These are phyloP conservation scores for Myotis vivesi DNA, from an alignment of 2,797 vertebrate species.

Conservation along the genomic window DNA sequence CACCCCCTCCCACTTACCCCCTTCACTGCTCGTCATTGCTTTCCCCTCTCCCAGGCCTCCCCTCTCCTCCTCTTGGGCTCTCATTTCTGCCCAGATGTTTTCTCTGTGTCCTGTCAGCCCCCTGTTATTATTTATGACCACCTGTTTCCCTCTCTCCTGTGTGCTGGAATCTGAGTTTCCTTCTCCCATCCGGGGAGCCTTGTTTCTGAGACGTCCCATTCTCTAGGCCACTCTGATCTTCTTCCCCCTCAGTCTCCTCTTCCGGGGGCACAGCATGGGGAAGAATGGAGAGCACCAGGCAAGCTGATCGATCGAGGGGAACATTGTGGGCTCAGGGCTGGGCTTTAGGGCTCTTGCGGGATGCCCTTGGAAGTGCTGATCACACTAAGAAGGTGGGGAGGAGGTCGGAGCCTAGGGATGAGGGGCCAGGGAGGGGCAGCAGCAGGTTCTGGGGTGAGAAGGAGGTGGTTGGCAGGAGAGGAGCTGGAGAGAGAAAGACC, in stretches of 20 bases:
- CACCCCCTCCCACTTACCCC: not conserved
- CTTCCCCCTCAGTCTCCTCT: not conserved
- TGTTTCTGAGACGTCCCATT: not conserved
- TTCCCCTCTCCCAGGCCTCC: not conserved
- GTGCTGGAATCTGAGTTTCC: not conserved
- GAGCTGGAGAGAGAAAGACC: not conserved
- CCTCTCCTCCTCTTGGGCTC: not conserved
- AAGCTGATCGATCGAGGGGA: not conserved
- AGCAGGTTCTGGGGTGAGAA: slow-evolving; percentile 18
- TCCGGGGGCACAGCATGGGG: not conserved
- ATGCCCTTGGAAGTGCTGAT: slow-evolving; percentile 78
- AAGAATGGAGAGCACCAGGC: not conserved
- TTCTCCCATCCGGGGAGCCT: not conserved
- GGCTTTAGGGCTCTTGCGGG: not conserved
- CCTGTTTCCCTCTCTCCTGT: slow-evolving; percentile 40
- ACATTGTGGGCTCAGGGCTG: not conserved
- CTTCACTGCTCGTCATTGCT: not conserved
- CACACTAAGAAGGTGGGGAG: slow-evolving; percentile 86
- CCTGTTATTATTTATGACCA: not conserved
- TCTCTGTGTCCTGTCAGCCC: not conserved
- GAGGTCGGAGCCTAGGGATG: slow-evolving; percentile 85
- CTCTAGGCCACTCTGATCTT: not conserved
- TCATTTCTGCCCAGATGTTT: not conserved
- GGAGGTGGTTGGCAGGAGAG: not conserved
- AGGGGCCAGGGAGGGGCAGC: slow-evolving; percentile 85